These are phyloP conservation scores for Serilophus lunatus DNA, from an alignment of 2,113 vertebrate species.

Conservation along the genomic window DNA sequence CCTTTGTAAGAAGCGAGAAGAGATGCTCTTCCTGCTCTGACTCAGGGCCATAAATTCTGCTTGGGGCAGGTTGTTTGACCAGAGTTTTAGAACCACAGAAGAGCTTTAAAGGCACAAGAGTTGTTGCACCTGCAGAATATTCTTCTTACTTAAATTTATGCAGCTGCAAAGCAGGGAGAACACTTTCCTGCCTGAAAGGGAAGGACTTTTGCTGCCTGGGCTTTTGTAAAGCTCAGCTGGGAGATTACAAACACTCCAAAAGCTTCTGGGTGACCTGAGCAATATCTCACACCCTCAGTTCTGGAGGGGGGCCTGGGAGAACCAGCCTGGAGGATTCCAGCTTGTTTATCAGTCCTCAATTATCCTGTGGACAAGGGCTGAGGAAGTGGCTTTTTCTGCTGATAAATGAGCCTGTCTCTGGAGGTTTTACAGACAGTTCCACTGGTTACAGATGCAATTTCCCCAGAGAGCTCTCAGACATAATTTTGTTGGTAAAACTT, in stretches of 20 bases:
- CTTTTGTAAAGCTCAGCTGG: neutral
- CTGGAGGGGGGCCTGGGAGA: neutral
- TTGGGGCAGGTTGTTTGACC: rapidly evolving
- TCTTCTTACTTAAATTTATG: neutral
- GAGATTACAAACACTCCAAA: neutral
- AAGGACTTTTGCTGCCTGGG: neutral
- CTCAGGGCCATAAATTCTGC: rapidly evolving
- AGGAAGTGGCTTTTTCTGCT: neutral
- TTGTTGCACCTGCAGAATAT: neutral
- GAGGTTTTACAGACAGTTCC: neutral
- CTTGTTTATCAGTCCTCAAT: neutral
- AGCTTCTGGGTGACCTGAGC: neutral
- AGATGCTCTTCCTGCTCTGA: neutral
- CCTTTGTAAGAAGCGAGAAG: neutral
- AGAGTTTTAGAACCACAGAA: no score
- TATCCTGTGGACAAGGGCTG: neutral
- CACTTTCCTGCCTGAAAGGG: neutral
- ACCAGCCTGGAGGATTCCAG: neutral
- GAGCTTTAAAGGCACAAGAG: rapidly evolving
- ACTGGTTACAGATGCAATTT: neutral
- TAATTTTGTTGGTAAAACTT: neutral
- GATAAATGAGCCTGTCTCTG: neutral
- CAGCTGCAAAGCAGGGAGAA: neutral
- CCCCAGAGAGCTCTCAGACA: neutral
- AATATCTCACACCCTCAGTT: rapidly evolving